Evolutionary conservation across 2,888 invertebrate species (phyloP).

Genomic region (Caenorhabditis sinica): DNA sequence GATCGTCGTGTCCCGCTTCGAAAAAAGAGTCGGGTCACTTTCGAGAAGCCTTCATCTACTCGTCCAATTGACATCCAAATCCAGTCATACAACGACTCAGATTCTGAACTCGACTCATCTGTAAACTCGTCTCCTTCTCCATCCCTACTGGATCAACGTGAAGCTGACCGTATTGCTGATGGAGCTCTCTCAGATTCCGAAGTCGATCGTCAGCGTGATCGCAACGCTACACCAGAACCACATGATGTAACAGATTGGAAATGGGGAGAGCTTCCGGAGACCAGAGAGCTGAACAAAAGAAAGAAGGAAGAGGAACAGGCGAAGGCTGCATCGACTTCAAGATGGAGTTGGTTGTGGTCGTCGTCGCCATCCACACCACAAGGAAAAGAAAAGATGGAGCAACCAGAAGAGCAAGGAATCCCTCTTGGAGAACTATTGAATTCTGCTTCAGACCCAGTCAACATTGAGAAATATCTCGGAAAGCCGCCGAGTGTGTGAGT

Average conservation of each 20-base stretch:
- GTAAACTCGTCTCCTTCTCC: conserved; percentile 72
- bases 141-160: conserved; percentile 67
- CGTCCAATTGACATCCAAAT: conserved; percentile 70
- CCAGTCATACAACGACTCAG: conserved; percentile 62
- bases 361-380: conserved; percentile 30
- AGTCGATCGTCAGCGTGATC: conserved; percentile 87
- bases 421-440: conserved; percentile 78
- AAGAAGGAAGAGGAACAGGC: conserved; percentile 62
- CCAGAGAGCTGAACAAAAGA: conserved; percentile 63
- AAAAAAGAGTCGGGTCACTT: conserved; percentile 67
- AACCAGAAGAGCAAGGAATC: conserved; percentile 73
- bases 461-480: conserved; percentile 81
- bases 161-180: conserved; percentile 75
- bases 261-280: conserved; percentile 85
- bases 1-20: conserved; percentile 45
- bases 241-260: conserved; percentile 83
- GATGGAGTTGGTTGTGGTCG: conserved; percentile 68
- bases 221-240: conserved; percentile 89
- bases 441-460: conserved; percentile 74
- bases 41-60: conserved; percentile 31
- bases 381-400: conserved; percentile 2
- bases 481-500: conserved; percentile 71
- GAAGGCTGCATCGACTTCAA: conserved; percentile 27
- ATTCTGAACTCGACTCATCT: conserved; percentile 72
- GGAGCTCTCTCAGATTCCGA: conserved; percentile 82